Evolutionary conservation across 64 coral and sea anemone genomes (phyloP).

Genomic region (Trachythela sp.): DNA sequence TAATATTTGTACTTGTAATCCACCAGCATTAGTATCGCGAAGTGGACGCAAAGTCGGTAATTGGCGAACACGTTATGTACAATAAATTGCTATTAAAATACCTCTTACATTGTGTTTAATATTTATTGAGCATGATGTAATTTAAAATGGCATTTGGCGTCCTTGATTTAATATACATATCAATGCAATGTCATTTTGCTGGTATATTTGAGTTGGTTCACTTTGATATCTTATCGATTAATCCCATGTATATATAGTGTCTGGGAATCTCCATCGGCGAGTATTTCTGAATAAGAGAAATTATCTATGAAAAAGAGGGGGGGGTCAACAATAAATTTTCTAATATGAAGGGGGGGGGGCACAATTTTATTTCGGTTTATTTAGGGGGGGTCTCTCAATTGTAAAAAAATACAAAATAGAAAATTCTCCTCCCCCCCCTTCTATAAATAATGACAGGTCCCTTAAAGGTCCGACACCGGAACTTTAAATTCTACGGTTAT

Average conservation of each 20-base stretch:
- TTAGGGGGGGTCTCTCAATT: no score
- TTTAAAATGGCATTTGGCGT: no score
- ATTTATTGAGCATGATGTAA: neutral
- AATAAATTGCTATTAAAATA: neutral
- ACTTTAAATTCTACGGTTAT: no score
- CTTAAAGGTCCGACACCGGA: no score
- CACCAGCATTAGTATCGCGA: neutral
- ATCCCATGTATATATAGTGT: neutral
- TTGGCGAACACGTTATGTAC: neutral
- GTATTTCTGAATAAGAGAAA: neutral
- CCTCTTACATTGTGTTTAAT: neutral
- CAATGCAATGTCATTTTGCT: no score
- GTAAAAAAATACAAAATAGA: no score
- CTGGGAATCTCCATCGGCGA: neutral
- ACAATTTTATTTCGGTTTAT: no score
- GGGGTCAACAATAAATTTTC: no score
- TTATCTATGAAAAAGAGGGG: neutral
- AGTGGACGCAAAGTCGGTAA: neutral
- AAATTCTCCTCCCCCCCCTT: no score
- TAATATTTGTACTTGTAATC: neutral
- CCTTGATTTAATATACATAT: no score
- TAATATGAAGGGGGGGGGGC: no score
- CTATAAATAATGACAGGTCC: no score
- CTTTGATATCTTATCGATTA: neutral
- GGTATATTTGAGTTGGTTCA: neutral